These are phyloP conservation scores for Halcyon malimbica DNA, from an alignment of 2,113 vertebrate species.

Conservation along the genomic window DNA sequence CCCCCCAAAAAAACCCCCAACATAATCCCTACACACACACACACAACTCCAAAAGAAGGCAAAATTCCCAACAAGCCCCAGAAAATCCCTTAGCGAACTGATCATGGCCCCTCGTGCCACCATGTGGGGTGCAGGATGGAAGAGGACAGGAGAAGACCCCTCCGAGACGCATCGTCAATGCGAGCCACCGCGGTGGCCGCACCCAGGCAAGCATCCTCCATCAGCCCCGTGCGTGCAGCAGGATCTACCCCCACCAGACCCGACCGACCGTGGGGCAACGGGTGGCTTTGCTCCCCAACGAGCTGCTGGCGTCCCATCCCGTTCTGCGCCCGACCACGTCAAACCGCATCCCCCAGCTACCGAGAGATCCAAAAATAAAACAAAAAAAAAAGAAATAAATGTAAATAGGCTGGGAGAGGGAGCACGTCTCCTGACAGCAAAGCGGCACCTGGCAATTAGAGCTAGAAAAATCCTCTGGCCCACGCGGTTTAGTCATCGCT, in stretches of 20 bases:
- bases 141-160: neutral
- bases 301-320: neutral
- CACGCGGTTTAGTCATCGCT: neutral
- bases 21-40: neutral
- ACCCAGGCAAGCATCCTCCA: neutral
- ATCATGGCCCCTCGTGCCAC: neutral
- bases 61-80: neutral
- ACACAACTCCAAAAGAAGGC: neutral
- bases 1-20: too few species aligned
- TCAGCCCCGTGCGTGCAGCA: neutral
- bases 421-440: neutral
- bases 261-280: neutral
- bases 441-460: neutral
- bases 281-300: neutral
- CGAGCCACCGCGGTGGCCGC: neutral
- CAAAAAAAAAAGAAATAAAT: neutral
- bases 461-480: constrained; percentile 4
- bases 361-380: fast-evolving
- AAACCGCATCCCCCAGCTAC: neutral
- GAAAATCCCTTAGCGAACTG: neutral
- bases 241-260: neutral
- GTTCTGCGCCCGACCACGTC: fast-evolving
- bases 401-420: neutral
- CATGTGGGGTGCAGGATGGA: neutral
- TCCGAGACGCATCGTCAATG: neutral